Conservation (phyloP, 1,140 invertebrate species). For the Polypedilum pembai region DNA sequence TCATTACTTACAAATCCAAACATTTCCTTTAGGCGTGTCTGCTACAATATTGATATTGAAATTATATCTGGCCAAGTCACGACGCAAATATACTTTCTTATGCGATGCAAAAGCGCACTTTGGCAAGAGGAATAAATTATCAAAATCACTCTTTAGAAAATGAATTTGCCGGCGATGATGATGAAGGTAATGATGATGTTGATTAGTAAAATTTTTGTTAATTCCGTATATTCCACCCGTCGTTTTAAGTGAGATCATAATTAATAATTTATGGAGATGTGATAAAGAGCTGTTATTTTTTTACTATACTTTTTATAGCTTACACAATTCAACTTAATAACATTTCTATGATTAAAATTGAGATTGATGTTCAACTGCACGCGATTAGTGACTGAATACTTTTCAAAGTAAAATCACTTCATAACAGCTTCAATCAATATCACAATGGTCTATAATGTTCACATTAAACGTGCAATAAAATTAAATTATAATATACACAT, state of each 20-base stretch:
- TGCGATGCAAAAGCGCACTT: constrained; percentile 14
- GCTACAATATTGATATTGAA: constrained; percentile 26
- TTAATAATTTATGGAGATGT: background rate
- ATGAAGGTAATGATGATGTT: background rate
- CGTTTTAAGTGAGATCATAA: constrained; percentile 12
- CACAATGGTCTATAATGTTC: background rate
- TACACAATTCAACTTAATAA: background rate
- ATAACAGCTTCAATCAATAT: background rate
- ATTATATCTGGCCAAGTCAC: constrained; percentile 22
- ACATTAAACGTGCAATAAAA: background rate
- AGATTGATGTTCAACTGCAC: background rate
- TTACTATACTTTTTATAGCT: background rate
- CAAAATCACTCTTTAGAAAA: constrained; percentile 13
- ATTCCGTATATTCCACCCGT: constrained; percentile 5
- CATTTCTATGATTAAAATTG: background rate
- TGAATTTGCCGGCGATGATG: background rate
- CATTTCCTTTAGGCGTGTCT: constrained; percentile 26
- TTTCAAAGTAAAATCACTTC: background rate
- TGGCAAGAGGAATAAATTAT: constrained; percentile 12
- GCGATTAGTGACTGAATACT: background rate
- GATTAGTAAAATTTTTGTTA: background rate
- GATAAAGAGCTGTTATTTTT: background rate
- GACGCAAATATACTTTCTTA: constrained; percentile 7
- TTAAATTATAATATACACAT: background rate
- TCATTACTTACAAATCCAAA: constrained; percentile 20